Percentiles rank a stretch among this genome's conserved stretches.
phyloP scores from a whole-genome alignment of 2,113 vertebrate species.

The Campylomormyrus tamandua region DNA sequence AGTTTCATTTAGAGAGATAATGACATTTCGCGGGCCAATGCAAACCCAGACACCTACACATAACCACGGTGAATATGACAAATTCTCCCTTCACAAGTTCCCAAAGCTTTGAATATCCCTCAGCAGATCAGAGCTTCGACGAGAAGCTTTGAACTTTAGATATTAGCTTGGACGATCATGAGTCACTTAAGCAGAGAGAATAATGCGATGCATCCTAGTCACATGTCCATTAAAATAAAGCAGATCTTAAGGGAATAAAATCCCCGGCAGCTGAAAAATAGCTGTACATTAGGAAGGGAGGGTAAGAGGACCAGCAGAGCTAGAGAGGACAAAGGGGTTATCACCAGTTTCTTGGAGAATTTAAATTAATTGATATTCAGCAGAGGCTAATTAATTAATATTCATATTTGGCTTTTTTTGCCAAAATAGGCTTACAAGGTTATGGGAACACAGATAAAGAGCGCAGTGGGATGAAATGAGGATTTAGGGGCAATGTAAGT shows the following conservation, averaged over 20 bases:
- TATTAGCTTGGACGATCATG: neutral
- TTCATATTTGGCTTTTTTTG: neutral
- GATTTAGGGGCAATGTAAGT: neutral
- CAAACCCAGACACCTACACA: neutral
- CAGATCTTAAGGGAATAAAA: neutral
- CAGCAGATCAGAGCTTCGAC: neutral
- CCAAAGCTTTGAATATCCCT: neutral
- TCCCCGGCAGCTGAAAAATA: neutral
- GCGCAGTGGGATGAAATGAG: neutral
- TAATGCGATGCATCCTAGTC: neutral
- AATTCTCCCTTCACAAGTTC: neutral
- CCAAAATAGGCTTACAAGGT: neutral
- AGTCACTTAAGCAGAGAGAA: neutral
- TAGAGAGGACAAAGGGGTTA: neutral
- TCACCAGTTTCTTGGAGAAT: neutral
- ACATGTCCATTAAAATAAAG: neutral
- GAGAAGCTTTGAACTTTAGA: neutral
- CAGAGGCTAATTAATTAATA: neutral
- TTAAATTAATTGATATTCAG: neutral
- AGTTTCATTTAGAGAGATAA: neutral
- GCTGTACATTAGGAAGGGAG: neutral
- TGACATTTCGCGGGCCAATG: neutral
- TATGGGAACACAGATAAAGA: neutral
- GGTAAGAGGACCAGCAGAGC: neutral
- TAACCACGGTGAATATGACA: neutral